phyloP scores from a whole-genome alignment of 2,888 invertebrate species.

The Agapetus fuscipes region DNA sequence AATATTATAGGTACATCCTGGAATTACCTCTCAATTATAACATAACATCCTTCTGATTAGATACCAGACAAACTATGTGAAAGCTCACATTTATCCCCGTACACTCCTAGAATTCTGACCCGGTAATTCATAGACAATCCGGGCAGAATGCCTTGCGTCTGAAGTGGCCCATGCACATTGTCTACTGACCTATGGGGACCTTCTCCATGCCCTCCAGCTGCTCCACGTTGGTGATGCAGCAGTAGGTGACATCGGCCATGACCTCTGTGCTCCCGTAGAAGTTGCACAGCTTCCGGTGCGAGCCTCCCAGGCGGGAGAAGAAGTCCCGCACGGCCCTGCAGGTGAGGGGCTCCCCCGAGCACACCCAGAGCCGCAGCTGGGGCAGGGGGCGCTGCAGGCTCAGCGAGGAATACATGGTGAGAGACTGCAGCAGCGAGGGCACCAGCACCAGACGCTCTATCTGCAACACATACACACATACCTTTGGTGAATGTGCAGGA shows the following conservation, averaged over 20 bases:
- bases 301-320: conserved; percentile 60
- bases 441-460: conserved; percentile 75
- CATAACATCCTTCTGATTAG: too few species aligned
- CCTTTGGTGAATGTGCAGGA: neutral
- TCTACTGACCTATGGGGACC: conserved; percentile 77
- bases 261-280: conserved; percentile 89
- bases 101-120: too few species aligned
- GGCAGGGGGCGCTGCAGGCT: conserved; percentile 48
- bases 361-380: conserved; percentile 67
- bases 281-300: conserved; percentile 61
- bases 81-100: too few species aligned
- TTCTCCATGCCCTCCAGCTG: conserved; percentile 55
- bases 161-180: too few species aligned
- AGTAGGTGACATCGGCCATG: conserved; percentile 83
- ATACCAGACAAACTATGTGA: too few species aligned
- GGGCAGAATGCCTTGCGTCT: too few species aligned
- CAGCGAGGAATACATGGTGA: conserved; percentile 68
- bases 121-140: too few species aligned
- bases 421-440: conserved; percentile 69
- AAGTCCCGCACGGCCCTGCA: conserved; percentile 63
- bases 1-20: too few species aligned
- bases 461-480: conserved; percentile 35
- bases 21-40: too few species aligned
- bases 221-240: conserved; percentile 50
- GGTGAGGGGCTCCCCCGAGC: conserved; percentile 76